phyloP scores from a whole-genome alignment of 2,113 vertebrate species.

The Poecilia latipinna region DNA sequence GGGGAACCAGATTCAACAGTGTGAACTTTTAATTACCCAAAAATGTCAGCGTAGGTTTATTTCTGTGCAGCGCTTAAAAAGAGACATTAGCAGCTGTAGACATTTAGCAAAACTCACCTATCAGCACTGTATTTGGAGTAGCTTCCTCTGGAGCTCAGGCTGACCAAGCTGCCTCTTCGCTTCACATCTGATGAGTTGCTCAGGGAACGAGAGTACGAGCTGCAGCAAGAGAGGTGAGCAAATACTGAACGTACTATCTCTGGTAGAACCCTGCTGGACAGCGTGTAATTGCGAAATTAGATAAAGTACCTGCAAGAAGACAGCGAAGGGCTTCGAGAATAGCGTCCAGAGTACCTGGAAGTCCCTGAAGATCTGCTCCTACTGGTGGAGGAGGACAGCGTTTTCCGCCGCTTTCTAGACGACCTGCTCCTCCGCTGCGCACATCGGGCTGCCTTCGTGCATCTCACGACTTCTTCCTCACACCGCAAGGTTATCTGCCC shows the following conservation, averaged over 20 bases:
- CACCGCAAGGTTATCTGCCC: slow-evolving; percentile 76
- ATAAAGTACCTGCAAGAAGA: slow-evolving; percentile 81
- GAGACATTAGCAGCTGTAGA: neutral
- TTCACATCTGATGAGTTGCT: slow-evolving; percentile 85
- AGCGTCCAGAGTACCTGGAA: slow-evolving; percentile 80
- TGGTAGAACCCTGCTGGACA: no score
- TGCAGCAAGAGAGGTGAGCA: slow-evolving; percentile 46
- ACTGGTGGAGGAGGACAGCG: slow-evolving; percentile 62
- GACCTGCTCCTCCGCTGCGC: slow-evolving; percentile 65
- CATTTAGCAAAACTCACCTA: slow-evolving; percentile 79
- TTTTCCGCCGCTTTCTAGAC: slow-evolving; percentile 61
- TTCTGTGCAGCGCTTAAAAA: neutral
- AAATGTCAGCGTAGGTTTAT: slow-evolving; percentile 2
- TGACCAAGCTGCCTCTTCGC: slow-evolving; percentile 83
- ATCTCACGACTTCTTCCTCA: slow-evolving; percentile 68
- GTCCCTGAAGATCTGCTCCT: slow-evolving; percentile 79
- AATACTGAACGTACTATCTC: neutral
- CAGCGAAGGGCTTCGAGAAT: slow-evolving; percentile 84
- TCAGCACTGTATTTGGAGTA: slow-evolving; percentile 85
- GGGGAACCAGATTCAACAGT: slow-evolving; percentile 3
- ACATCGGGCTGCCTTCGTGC: slow-evolving; percentile 41
- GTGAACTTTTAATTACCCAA: neutral
- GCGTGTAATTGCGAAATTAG: neutral
- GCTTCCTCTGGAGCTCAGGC: slow-evolving; percentile 86
- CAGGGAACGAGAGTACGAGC: slow-evolving; percentile 89